Evolutionary conservation across 2,113 vertebrate genomes (phyloP).

Genomic region (Asarcornis scutulata): DNA sequence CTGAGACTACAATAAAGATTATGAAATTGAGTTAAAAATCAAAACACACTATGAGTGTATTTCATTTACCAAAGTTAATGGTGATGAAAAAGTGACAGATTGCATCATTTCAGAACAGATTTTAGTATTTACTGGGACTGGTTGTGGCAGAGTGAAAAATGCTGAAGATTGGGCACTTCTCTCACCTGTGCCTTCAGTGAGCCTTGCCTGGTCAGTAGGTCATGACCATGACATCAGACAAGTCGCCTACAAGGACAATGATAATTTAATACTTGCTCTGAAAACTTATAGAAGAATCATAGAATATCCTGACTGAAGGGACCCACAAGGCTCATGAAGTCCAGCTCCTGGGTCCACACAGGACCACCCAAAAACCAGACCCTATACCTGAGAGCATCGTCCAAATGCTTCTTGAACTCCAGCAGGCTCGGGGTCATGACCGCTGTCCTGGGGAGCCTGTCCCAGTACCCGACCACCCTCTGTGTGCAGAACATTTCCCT

Average conservation of each 20-base stretch:
- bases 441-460: no score
- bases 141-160: not conserved
- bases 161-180: not conserved
- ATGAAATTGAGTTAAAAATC: not conserved
- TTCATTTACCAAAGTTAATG: not conserved
- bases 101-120: not conserved
- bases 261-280: not conserved
- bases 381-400: no score
- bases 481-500: no score
- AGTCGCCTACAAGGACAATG: not conserved
- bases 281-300: not conserved
- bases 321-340: no score
- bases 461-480: no score
- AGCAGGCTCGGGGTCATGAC: no score
- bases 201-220: not conserved
- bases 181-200: not conserved
- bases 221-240: fast-evolving
- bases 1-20: not conserved
- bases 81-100: not conserved
- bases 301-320: no score
- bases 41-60: not conserved
- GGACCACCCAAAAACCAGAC: no score
- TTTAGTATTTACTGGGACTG: not conserved
- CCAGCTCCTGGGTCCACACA: no score
- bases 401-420: no score